A percentile compares a stretch with the other conserved stretches of the same genome.
These are phyloP conservation scores for Xanthia togata DNA, from an alignment of 2,888 invertebrate genomes.

Conservation along the genomic window DNA sequence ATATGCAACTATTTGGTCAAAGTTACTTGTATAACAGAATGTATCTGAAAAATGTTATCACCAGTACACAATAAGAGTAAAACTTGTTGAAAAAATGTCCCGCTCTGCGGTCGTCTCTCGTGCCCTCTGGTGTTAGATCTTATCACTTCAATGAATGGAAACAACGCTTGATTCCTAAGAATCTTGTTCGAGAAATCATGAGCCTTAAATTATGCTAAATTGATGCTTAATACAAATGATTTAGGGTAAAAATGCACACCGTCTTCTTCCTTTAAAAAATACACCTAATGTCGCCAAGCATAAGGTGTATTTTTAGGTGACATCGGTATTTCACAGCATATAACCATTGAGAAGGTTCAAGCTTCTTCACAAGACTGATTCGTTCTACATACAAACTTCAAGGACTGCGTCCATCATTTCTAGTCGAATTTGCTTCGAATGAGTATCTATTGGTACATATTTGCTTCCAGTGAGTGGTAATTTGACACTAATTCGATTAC, in stretches of 20 bases:
- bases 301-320: slow-evolving; percentile 5
- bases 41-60: neutral
- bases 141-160: neutral
- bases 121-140: neutral
- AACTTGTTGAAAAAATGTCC: neutral
- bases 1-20: neutral
- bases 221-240: neutral
- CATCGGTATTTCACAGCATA: neutral
- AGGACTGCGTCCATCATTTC: neutral
- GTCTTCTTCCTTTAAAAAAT: neutral
- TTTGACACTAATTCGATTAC: neutral
- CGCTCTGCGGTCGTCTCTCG: neutral
- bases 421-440: slow-evolving; percentile 2
- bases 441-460: slow-evolving; percentile 23
- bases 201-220: neutral
- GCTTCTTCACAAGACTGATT: neutral
- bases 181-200: neutral
- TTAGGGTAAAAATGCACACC: neutral
- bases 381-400: neutral
- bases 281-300: fast-evolving
- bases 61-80: neutral
- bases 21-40: neutral
- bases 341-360: neutral
- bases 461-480: neutral
- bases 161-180: neutral